These are phyloP conservation scores for Serilophus lunatus DNA, from an alignment of 2,113 vertebrate species.

Conservation along the genomic window DNA sequence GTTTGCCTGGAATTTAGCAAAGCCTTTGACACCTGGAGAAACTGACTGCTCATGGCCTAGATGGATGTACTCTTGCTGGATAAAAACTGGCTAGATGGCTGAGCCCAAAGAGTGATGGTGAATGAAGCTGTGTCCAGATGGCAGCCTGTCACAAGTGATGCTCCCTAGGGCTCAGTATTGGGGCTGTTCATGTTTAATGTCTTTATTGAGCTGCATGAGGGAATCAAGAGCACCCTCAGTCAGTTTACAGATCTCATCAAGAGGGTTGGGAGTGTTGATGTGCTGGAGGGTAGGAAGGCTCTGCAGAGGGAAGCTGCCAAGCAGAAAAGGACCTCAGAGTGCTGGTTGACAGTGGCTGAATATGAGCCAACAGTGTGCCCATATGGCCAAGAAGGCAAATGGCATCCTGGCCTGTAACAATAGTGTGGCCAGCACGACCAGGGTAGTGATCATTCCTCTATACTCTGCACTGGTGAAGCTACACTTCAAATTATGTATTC, in stretches of 20 bases:
- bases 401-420: not conserved
- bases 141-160: accelerated
- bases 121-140: not conserved
- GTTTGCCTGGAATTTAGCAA: not conserved
- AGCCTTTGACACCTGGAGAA: not conserved
- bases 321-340: accelerated
- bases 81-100: not conserved
- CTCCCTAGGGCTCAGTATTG: not conserved
- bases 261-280: not conserved
- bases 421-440: not conserved
- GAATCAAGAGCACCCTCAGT: not conserved
- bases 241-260: not conserved
- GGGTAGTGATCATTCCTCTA: accelerated
- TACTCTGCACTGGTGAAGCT: not conserved
- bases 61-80: accelerated
- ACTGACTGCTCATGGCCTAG: not conserved
- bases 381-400: not conserved
- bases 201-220: not conserved
- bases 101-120: not conserved
- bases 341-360: not conserved
- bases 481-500: accelerated
- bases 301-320: not conserved
- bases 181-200: not conserved
- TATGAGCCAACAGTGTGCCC: not conserved
- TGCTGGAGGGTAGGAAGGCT: not conserved